Conservation (phyloP, 2,888 invertebrate genomes). For the Mycalesis mineus region DNA sequence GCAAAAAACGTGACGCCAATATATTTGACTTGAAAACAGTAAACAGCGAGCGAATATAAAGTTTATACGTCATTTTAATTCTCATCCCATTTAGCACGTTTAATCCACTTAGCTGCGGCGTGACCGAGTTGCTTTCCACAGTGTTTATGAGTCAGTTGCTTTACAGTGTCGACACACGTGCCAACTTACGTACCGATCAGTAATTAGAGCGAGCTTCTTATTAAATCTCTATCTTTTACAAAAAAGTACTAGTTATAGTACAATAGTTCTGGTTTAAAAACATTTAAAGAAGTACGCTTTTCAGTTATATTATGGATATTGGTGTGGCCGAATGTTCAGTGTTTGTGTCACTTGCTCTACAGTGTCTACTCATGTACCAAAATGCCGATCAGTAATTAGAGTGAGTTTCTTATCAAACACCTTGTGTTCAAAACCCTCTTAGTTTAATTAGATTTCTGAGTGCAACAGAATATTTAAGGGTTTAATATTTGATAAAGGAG, state of each 20-base stretch:
- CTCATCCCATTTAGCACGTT: slow-evolving; percentile 25
- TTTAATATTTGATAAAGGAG: too few relatives aligned
- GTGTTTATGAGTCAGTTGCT: slow-evolving; percentile 16
- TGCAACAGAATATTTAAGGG: too few relatives aligned
- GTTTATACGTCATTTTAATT: slow-evolving; percentile 23
- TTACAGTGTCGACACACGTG: slow-evolving; percentile 2
- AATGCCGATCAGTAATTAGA: not conserved
- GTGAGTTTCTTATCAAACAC: not conserved
- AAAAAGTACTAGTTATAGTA: too few relatives aligned
- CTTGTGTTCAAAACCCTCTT: too few relatives aligned
- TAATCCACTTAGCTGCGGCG: slow-evolving; percentile 24
- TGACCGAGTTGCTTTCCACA: slow-evolving; percentile 17
- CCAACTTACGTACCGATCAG: not conserved
- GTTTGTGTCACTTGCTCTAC: slow-evolving; percentile 14
- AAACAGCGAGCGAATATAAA: slow-evolving; percentile 15
- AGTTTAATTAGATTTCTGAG: too few relatives aligned
- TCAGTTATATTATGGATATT: too few relatives aligned
- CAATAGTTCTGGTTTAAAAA: too few relatives aligned
- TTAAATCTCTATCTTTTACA: too few relatives aligned
- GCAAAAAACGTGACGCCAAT: slow-evolving; percentile 6
- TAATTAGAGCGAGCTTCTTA: not conserved
- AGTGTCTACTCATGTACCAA: not conserved
- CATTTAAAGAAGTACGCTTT: too few relatives aligned
- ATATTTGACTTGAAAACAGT: slow-evolving; percentile 9
- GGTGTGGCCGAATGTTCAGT: slow-evolving; percentile 14